Evolutionary conservation across 2,113 vertebrate genomes (phyloP).

Genomic region (Ptyas mucosa): DNA sequence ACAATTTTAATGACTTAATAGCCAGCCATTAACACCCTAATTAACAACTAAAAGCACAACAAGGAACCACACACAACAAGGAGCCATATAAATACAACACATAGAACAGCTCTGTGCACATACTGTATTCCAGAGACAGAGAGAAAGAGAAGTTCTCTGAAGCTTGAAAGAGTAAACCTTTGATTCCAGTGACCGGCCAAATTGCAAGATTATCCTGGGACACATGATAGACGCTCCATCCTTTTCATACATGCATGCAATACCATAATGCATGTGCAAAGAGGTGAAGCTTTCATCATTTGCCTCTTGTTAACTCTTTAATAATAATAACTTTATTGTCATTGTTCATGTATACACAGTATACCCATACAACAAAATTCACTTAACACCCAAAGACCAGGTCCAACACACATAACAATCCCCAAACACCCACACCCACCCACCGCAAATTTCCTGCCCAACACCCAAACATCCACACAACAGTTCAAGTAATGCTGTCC

Average conservation of each 20-base stretch:
- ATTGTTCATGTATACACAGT: too few species aligned
- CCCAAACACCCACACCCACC: too few species aligned
- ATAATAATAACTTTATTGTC: too few species aligned
- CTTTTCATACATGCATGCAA: neutral
- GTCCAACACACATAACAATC: too few species aligned
- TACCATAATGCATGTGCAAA: neutral
- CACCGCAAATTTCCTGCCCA: too few species aligned
- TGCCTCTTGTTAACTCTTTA: neutral
- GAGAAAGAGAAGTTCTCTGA: neutral
- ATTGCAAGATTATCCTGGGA: neutral
- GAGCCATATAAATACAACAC: neutral
- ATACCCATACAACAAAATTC: too few species aligned
- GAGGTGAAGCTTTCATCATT: neutral
- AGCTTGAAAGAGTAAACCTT: neutral
- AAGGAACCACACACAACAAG: neutral
- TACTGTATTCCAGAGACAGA: neutral
- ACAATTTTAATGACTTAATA: neutral
- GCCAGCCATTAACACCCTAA: neutral
- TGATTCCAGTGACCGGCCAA: neutral
- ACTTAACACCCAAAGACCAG: too few species aligned
- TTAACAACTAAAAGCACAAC: neutral
- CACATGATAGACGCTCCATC: neutral
- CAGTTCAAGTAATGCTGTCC: too few species aligned
- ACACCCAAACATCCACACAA: too few species aligned
- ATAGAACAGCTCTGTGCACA: neutral